Evolutionary conservation across 1,140 invertebrate species (phyloP), one percentile per base, ranked within the genome.

Genomic region (Dysdera silvatica): DNA sequence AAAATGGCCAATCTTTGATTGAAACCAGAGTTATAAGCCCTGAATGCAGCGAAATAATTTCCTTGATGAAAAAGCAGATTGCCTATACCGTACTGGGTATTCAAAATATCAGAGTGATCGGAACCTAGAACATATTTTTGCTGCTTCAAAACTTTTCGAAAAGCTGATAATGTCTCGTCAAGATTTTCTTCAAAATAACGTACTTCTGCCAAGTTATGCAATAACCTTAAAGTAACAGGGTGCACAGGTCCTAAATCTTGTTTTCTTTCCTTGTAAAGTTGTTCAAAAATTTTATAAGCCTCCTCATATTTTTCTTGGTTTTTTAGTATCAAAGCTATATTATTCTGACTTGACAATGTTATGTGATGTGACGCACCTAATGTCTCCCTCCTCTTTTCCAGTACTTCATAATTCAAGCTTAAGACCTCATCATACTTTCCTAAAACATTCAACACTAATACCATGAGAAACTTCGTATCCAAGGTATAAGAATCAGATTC

Each of bases 351-450:
- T 3, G 26, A 23, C 32, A 65, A 53, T 24, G 60, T 63, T 14
- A 7, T 14, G 26, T 26, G 48, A 23, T 60, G 31, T 16, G 33
- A 31, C 14, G 29, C 14, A 20, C 31, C 61, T 23, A 26, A 16
- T 26, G 12, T 8, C 5, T 4, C 33, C 23, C 40, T 63, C 5
- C 1, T 23, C n/a, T 18, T 26, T 53, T 43, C 14, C 3, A 52
- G 29, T 20, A 65, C 45, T 29, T 63, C 23, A 3, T 64, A 2
- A 43, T 53, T 31, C 2, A 31, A 18, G 40, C 49, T 49, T 51
- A 73, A 51, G 8, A 73, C 52, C 33, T 72, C 69, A 40, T 73
- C 57, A 57, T 61, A 49, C 45, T 69, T 68, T 6, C 53, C 66
- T 64, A 66, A 51, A 4, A 60, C 52, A 28, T 43, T 40, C 3